Conservation (phyloP, 2,888 invertebrate genomes). For the Octonoba sinensis region DNA sequence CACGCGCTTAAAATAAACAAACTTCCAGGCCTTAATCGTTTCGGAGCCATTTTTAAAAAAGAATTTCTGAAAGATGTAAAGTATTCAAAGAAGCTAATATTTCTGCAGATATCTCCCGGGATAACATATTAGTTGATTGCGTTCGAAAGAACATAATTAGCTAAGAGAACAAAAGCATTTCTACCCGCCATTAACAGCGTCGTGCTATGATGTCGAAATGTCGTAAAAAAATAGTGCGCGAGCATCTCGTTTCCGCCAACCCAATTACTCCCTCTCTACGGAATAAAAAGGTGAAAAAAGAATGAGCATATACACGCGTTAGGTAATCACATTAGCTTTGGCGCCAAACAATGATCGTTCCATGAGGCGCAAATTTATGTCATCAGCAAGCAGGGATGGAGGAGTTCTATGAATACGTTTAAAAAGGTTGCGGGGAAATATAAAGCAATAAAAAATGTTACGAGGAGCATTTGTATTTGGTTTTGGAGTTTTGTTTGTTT, state of each 20-base stretch:
- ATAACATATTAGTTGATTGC: conserved; percentile 50
- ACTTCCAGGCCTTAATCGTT: neutral
- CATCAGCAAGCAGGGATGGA: conserved; percentile 47
- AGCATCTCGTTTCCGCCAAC: conserved; percentile 12
- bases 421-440: conserved; percentile 24
- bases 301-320: conserved; percentile 3
- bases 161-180: conserved; percentile 41
- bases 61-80: neutral
- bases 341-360: conserved; percentile 48
- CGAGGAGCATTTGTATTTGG: conserved; percentile 29
- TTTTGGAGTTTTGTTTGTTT: conserved; percentile 31
- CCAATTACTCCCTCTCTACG: conserved; percentile 35
- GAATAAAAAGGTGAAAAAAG: conserved; percentile 11
- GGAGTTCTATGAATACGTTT: conserved; percentile 50
- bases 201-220: conserved; percentile 29
- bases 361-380: conserved; percentile 60
- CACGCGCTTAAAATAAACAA: conserved; percentile 1
- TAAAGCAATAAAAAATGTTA: conserved; percentile 39
- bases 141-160: conserved; percentile 47
- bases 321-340: conserved; percentile 45
- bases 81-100: conserved; percentile 24
- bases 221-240: conserved; percentile 11
- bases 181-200: conserved; percentile 26
- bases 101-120: conserved; percentile 19
- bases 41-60: neutral